Percentiles rank a stretch among this genome's conserved stretches.
These are phyloP conservation scores for Tauraco erythrolophus DNA, from an alignment of 2,113 vertebrate genomes.

Conservation along the genomic window DNA sequence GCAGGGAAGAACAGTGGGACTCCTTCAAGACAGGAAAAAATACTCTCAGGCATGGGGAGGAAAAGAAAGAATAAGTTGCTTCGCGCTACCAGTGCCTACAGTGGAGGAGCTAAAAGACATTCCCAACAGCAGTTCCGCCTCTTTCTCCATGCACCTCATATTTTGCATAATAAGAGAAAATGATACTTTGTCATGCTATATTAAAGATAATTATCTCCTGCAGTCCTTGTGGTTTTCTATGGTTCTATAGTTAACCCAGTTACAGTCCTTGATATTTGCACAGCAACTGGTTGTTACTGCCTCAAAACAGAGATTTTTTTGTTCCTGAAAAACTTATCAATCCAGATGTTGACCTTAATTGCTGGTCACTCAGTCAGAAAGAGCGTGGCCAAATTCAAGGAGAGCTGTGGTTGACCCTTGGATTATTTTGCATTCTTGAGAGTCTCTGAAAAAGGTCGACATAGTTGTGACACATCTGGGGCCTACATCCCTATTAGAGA, in stretches of 20 bases:
- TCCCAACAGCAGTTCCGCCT: neutral
- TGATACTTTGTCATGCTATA: neutral
- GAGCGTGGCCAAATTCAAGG: neutral
- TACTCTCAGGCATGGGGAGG: slow-evolving; percentile 12
- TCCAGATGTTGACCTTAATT: neutral
- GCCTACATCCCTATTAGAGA: neutral
- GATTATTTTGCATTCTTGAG: neutral
- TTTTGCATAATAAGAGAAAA: slow-evolving; percentile 42
- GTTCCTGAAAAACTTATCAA: neutral
- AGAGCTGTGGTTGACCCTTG: neutral
- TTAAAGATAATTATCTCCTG: slow-evolving; percentile 32
- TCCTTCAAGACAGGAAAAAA: slow-evolving; percentile 60
- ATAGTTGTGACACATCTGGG: neutral
- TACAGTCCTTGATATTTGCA: neutral
- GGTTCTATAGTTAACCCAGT: neutral
- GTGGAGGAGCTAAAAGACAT: neutral
- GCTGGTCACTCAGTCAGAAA: neutral
- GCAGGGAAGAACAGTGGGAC: slow-evolving; percentile 63
- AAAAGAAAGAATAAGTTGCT: slow-evolving; percentile 35
- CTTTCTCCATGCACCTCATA: neutral
- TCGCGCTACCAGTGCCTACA: neutral
- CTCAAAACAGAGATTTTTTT: neutral
- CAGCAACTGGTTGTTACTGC: neutral
- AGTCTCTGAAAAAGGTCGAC: neutral
- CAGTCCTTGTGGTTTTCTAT: neutral